Conservation (phyloP, 2,888 invertebrate species). For the Aporophyla lueneburgensis region DNA sequence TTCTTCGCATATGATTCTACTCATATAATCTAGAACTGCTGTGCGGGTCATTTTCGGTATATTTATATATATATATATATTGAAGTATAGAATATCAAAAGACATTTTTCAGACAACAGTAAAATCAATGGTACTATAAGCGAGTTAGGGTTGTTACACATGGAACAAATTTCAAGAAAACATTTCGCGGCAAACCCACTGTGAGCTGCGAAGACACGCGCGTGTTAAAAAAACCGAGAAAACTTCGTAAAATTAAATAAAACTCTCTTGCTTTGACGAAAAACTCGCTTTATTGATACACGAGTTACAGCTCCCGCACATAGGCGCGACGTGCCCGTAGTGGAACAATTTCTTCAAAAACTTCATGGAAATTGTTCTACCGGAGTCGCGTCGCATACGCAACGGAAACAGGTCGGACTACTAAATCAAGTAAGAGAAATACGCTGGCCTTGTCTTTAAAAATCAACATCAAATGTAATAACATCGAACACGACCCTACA, state of each 20-base stretch:
- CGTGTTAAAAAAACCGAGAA: neutral
- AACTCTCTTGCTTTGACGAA: neutral
- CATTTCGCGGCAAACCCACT: neutral
- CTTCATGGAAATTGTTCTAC: no score
- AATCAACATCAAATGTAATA: neutral
- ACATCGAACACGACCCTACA: neutral
- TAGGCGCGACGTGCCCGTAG: no score
- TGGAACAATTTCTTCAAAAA: no score
- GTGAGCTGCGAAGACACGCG: neutral
- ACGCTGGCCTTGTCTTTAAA: neutral
- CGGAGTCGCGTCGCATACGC: no score
- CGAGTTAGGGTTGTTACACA: slow-evolving; percentile 50
- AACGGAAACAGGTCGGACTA: no score
- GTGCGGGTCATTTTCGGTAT: neutral
- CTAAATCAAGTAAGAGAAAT: neutral
- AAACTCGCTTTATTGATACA: neutral
- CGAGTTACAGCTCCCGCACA: no score
- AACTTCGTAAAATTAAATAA: neutral
- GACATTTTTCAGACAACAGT: slow-evolving; percentile 67
- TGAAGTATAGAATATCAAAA: slow-evolving; percentile 40
- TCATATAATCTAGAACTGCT: neutral
- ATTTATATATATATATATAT: slow-evolving; percentile 5
- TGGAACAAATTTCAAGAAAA: neutral
- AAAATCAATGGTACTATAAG: slow-evolving; percentile 69
- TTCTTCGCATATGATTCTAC: neutral